Conservation (phyloP, 2,113 vertebrate species). For the Pelecanus crispus region DNA sequence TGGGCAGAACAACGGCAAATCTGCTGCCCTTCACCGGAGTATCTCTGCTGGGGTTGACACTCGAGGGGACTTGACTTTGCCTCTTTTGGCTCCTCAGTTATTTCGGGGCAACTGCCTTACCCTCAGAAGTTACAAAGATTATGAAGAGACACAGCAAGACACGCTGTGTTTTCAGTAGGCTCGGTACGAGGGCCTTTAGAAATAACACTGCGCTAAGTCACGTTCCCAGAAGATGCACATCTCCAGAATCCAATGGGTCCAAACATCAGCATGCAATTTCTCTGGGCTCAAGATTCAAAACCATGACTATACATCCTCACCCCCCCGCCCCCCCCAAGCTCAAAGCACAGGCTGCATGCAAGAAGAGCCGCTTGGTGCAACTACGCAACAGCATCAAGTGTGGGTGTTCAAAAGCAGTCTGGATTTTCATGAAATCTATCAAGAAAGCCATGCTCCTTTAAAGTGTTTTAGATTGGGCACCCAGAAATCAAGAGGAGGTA, state of each 20-base stretch:
- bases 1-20: background rate
- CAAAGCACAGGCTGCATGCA: background rate
- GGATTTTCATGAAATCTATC: background rate
- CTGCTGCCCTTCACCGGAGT: background rate
- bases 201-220: background rate
- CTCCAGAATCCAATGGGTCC: background rate
- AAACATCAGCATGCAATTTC: background rate
- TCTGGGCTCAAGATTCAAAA: background rate
- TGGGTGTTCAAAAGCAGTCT: background rate
- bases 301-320: too few relatives aligned
- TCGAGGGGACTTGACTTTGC: background rate
- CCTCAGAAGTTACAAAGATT: background rate
- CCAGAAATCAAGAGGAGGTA: background rate
- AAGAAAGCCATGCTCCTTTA: background rate
- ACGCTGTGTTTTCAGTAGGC: background rate
- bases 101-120: background rate
- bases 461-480: background rate
- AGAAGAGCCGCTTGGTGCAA: background rate
- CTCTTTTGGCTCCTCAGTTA: background rate
- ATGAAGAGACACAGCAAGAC: background rate
- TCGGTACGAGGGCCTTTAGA: background rate
- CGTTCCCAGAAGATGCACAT: background rate
- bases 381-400: fast-evolving
- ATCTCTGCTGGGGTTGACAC: background rate
- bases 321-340: too few relatives aligned